Evolutionary conservation across 2,113 vertebrate genomes (phyloP).

Genomic region (Eptesicus fuscus): DNA sequence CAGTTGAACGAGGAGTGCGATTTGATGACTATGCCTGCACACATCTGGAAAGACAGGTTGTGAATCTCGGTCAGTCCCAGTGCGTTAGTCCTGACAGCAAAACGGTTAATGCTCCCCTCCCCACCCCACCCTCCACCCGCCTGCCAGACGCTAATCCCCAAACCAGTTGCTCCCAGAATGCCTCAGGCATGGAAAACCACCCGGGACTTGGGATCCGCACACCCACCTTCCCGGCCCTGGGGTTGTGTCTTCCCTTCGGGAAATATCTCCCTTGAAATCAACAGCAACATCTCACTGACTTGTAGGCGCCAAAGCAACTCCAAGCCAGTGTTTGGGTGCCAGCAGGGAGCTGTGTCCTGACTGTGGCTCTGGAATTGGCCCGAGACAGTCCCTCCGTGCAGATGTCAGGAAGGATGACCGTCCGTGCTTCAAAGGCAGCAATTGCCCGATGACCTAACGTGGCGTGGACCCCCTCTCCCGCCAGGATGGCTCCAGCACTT

Average conservation of each 20-base stretch:
- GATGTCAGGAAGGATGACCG: neutral
- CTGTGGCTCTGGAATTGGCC: neutral
- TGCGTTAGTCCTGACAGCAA: neutral
- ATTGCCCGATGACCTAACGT: neutral
- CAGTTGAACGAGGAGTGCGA: rapidly evolving
- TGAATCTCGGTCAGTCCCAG: neutral
- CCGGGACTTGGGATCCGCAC: neutral
- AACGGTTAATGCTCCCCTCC: rapidly evolving
- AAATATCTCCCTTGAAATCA: neutral
- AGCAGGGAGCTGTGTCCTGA: neutral
- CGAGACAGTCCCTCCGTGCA: neutral
- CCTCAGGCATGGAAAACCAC: neutral
- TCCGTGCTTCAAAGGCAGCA: neutral
- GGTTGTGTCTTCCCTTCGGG: neutral
- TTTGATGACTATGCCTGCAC: rapidly evolving
- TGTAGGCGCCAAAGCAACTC: neutral
- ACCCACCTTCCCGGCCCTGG: rapidly evolving
- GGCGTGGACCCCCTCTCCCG: neutral
- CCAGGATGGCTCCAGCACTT: neutral
- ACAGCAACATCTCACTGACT: neutral
- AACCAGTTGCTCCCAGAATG: neutral
- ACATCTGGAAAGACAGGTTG: neutral
- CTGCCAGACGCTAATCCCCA: neutral
- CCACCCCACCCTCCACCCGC: neutral
- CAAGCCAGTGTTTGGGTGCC: neutral